Base-by-base conservation (phyloP, 2,797 vertebrate genomes). In the Clamator glandarius region DNA sequence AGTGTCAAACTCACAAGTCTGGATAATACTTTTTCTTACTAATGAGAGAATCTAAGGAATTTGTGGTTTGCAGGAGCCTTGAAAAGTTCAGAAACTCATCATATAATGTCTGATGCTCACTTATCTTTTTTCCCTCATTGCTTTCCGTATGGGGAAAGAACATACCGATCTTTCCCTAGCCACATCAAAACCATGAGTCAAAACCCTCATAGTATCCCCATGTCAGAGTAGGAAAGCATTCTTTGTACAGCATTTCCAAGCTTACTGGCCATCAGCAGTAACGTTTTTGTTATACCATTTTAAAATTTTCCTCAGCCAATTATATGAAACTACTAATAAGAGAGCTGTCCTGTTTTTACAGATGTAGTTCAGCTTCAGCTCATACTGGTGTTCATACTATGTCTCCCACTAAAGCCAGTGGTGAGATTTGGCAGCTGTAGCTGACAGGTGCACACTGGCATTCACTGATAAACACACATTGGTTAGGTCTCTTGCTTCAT, bases 61-160 rank as follows among this genome's bases (percentile, higher is more conserved):
- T 35, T 13, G 15, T 50, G 36, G 15, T 54, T 67, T 68, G 26
- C 42, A 39, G 41, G 33, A 75, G 26, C 55, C n/a, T 78, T 81
- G 62, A 26, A 54, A 87, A 92, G 26, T 69, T 86, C 33, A 81
- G 50, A 48, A 48, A 29, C 5, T 81, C 12, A 18, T 67, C 33
- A 16, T 33, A n/a, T 33, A 31, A 31, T 3, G 0, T 52, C 9
- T 29, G 39, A 8, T 48, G 35, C n/a, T 12, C 2, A 2, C 36
- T 69, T 18, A 19, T 77, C 25, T 79, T 51, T 74, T 63, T 57
- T 80, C 26, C 19, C 67, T 70, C 10, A 4, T 35, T 91, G 3
- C 13, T 79, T 88, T 77, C 64, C 52, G 7, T 29, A 16, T 36
- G 13, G 7, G 29, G 48, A 62, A 88, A 80, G 6, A 9, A 24